Conservation (phyloP, 2,113 vertebrate genomes). For the Halichoeres trimaculatus region DNA sequence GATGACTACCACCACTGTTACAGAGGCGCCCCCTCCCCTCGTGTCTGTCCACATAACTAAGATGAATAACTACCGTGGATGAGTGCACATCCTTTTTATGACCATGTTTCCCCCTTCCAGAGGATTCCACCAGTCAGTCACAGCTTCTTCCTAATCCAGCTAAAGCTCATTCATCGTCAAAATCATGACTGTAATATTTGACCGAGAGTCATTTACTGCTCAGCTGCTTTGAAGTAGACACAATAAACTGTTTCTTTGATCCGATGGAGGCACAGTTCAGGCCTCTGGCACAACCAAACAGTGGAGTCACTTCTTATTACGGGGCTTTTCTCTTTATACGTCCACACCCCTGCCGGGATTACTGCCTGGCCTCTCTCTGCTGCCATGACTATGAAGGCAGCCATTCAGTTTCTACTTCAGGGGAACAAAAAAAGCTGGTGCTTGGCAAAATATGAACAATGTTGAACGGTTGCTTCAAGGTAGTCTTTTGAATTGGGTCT, state of each 20-base stretch:
- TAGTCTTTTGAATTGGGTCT: neutral
- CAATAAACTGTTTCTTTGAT: constrained; percentile 7
- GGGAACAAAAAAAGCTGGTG: constrained; percentile 2
- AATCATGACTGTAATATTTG: neutral
- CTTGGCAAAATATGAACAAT: neutral
- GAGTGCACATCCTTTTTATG: constrained; percentile 16
- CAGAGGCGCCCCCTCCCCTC: neutral
- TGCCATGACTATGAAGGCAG: constrained; percentile 22
- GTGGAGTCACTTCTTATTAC: constrained; percentile 28
- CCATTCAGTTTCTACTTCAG: neutral
- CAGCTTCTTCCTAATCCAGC: neutral
- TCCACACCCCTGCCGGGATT: constrained; percentile 32
- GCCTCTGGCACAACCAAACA: constrained; percentile 38
- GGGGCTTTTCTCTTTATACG: constrained; percentile 28
- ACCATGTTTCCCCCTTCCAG: neutral
- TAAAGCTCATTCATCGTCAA: neutral
- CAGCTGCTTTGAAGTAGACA: neutral
- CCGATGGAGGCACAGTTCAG: neutral
- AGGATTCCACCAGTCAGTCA: neutral
- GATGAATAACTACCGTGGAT: constrained; percentile 5
- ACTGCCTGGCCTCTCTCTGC: constrained; percentile 2
- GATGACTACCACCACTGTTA: constrained; percentile 13
- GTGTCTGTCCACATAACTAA: constrained; percentile 27
- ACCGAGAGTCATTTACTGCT: neutral
- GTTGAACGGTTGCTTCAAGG: constrained; percentile 6